phyloP scores from a whole-genome alignment of 2,797 vertebrate genomes.

The Enteromius radiatus region DNA sequence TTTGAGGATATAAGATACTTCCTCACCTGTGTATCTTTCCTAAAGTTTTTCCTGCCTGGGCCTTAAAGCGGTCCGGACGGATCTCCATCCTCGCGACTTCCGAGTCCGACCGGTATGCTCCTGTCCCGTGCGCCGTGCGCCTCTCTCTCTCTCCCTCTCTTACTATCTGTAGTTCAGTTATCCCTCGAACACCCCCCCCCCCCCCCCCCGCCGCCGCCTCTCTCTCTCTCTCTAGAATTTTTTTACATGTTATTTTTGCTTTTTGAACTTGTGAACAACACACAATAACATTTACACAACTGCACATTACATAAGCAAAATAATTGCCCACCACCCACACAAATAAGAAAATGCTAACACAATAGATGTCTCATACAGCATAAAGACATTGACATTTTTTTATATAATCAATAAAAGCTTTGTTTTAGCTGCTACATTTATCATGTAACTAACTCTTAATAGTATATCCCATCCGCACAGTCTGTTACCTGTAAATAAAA shows the following conservation, averaged over 20 bases:
- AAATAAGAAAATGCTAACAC: background rate
- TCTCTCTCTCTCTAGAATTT: background rate
- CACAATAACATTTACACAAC: background rate
- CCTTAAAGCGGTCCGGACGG: conserved; percentile 84
- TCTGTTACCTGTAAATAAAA: conserved; percentile 7
- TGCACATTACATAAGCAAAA: background rate
- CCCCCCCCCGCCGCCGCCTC: too few relatives aligned
- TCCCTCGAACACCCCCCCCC: conserved; percentile 6
- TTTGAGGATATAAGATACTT: conserved; percentile 4
- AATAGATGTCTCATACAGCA: background rate
- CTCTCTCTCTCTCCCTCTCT: conserved; percentile 49
- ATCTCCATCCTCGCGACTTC: conserved; percentile 82
- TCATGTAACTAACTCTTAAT: background rate
- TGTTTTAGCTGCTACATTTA: background rate
- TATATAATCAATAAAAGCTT: background rate
- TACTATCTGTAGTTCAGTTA: background rate
- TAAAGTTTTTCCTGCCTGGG: conserved; percentile 79
- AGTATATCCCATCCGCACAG: too few relatives aligned
- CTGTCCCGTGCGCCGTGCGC: conserved; percentile 65
- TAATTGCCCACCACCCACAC: background rate
- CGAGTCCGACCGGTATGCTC: conserved; percentile 76
- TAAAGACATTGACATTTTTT: background rate
- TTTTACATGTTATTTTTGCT: background rate
- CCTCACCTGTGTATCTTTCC: conserved; percentile 83
- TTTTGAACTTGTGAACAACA: conserved; percentile 2